These are phyloP conservation scores for Euura saliciscinereae DNA, from an alignment of 1,140 invertebrate species.

Conservation along the genomic window DNA sequence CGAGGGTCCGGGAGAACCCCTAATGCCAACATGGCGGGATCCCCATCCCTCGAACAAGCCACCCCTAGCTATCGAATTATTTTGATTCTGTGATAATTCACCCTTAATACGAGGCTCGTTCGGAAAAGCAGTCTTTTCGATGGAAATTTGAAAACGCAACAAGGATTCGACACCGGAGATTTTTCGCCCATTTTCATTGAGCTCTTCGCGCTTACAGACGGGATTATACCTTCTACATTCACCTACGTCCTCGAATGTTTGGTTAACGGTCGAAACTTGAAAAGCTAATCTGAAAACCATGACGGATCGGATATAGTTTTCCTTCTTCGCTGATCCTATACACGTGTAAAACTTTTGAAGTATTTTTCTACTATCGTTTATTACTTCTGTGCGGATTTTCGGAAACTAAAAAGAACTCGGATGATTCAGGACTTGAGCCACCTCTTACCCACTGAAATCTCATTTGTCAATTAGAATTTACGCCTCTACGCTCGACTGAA, in stretches of 20 bases:
- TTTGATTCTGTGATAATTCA: conserved; percentile 59
- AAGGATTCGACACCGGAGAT: neutral
- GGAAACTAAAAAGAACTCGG: no score
- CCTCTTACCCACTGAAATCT: neutral
- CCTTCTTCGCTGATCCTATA: no score
- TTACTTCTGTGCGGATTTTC: no score
- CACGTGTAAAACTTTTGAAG: no score
- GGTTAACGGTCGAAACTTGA: neutral
- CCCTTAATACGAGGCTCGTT: conserved; percentile 46
- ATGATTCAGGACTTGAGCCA: no score
- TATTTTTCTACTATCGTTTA: no score
- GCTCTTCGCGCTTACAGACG: no score
- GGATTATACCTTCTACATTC: no score
- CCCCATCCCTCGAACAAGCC: conserved; percentile 42
- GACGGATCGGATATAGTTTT: neutral
- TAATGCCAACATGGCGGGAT: conserved; percentile 32
- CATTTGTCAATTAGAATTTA: conserved; percentile 1
- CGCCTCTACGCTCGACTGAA: neutral
- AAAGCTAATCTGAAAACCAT: neutral
- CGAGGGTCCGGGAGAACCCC: conserved; percentile 17
- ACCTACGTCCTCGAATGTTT: no score
- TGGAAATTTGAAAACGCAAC: conserved; percentile 34
- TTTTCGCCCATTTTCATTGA: neutral
- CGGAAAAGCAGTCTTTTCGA: conserved; percentile 24
- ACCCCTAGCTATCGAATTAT: conserved; percentile 56